Base-by-base conservation (phyloP, 92 coral and sea anemone genomes). In the Diadumene lineata region DNA sequence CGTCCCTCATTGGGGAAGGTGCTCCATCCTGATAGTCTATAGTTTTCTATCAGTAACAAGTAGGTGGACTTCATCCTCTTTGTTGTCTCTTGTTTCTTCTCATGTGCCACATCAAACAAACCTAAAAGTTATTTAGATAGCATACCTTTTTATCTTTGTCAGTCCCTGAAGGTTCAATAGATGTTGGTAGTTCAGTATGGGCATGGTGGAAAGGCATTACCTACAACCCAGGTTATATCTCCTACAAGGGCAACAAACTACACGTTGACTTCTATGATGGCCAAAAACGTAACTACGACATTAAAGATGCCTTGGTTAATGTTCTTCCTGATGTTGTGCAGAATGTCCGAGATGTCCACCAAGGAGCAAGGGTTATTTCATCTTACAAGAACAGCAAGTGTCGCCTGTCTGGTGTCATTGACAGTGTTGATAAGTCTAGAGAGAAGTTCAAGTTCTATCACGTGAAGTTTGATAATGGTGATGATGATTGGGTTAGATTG, bases 231-330 rank as follows among this genome's bases (percentile, higher is more conserved):
- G 99, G 97, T 15, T 96, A 83, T 55, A 84, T 96, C 28, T 81
- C 97, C 10, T 84, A 83, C 87, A 89, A 86, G 61, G 99, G 94
- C 64, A 70, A 87, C 68, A 96, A 92, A 50, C 62, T 96, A 27
- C 97, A 96, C 55, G 97, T 96, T 43, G 89, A 92, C 66, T 87
- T 96, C 70, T 92, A 89, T 38, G 97, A 92, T 31, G 97, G 97
- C 17, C 92, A 88, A 51, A 92, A 87, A 21, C 82, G 68, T 43
- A 73, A 85, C 4, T 96, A 86, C 55, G 93, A 90, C 50, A 68
- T 89, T 46, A 96, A 89, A 70, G 97, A 96, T 27, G 91, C 87
- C 50, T 69, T 81, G n/a, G 81, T 75, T 10, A 81, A 78, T 10
- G 88, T 91, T 50, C 62, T 91, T 13, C 97, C 97, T 31, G 97